Evolutionary conservation across 2,797 vertebrate genomes (phyloP), one percentile per base, ranked within the genome.

Genomic region (Furcifer pardalis): DNA sequence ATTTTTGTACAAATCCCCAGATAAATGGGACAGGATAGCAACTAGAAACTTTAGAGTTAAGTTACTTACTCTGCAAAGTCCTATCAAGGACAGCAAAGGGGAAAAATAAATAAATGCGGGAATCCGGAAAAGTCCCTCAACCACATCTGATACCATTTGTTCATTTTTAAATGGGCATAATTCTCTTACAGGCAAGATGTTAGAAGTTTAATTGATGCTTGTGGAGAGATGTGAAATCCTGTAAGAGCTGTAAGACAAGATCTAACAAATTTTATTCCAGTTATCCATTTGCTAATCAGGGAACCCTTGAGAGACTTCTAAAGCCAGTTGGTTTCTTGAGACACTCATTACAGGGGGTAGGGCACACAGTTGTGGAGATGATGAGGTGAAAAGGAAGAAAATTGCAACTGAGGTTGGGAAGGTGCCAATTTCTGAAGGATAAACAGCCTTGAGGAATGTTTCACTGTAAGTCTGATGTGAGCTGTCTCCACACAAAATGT

Each of bases 201-300:
- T 87, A 69, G 19, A 90, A 83, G 27, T 79, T 90, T 77, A 84
- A 49, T 56, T 81, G 73, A 72, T 65, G 2, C 84, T 87, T 89
- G 25, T 25, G 81, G 87, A 86, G 19, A 81, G 23, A 52, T 73
- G 15, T 69, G 80, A 89, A 15, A 76, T 82, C 17, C 72, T 59
- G 56, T 68, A 87, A 46, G 32, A 71, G 23, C 17, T 84, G 0
- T 80, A 78, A 77, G 63, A 71, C 42, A 79, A 80, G 71, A 85
- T 68, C 60, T 85, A 68, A 80, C 60, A 82, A 52, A 81, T 71
- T 82, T 71, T 49, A 74, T 52, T 74, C 44, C 40, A 40, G 44
- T 52, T 86, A 69, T 86, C 79, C 52, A 63, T 86, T 77, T 82
- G 73, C 77, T 82, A 81, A 81, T 81, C 79, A 81, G 42, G 21